A percentile compares a stretch with the other conserved stretches of the same genome.
Evolutionary conservation across 2,113 vertebrate genomes (phyloP).

Genomic region (Narcine bancroftii): DNA sequence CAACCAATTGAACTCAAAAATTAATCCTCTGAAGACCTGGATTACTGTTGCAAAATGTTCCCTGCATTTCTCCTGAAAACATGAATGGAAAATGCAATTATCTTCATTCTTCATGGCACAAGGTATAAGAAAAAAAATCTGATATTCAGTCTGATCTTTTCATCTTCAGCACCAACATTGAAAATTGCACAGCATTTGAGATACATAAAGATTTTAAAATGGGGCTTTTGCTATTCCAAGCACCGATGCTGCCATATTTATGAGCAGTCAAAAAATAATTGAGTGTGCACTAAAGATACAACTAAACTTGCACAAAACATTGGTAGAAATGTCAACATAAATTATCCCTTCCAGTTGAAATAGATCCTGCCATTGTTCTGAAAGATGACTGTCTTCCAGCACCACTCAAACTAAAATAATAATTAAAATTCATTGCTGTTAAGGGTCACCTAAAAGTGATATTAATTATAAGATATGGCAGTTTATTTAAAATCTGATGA

Average conservation of each 20-base stretch:
- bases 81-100: not conserved
- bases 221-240: not conserved
- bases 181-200: not conserved
- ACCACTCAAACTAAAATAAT: constrained; percentile 65
- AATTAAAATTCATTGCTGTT: constrained; percentile 65
- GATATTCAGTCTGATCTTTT: not conserved
- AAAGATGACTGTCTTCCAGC: constrained; percentile 62
- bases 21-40: not conserved
- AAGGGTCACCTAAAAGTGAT: constrained; percentile 58
- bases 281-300: constrained; percentile 60
- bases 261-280: constrained; percentile 54
- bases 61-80: not conserved
- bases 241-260: constrained; percentile 46
- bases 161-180: not conserved
- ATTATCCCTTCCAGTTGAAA: constrained; percentile 63
- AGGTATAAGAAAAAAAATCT: not conserved
- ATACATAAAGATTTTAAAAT: not conserved
- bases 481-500: constrained; percentile 52
- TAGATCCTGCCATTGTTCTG: constrained; percentile 52
- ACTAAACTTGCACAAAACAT: constrained; percentile 64
- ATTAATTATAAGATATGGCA: constrained; percentile 59
- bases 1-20: not conserved
- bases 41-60: not conserved
- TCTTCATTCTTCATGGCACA: not conserved
- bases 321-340: constrained; percentile 66